Evolutionary conservation across 1,140 invertebrate species (phyloP).

Genomic region (Microplitis demolitor): DNA sequence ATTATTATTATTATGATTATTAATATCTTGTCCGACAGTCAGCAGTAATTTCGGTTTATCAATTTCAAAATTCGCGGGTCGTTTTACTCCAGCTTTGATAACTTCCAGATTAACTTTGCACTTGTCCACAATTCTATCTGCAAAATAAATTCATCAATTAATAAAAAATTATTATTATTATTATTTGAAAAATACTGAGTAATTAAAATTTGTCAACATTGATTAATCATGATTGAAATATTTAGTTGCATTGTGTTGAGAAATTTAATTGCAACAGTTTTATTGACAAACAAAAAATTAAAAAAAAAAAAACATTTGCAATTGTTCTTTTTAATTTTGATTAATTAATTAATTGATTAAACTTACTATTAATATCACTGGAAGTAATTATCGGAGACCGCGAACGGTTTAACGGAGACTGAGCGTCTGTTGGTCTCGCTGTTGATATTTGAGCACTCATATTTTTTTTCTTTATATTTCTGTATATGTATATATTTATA

Average conservation of each 20-base stretch:
- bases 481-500: background rate
- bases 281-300: background rate
- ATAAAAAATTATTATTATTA: too few relatives aligned
- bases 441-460: constrained; percentile 49
- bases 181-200: too few relatives aligned
- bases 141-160: background rate
- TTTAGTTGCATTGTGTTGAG: too few relatives aligned
- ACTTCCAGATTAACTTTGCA: background rate
- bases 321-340: background rate
- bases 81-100: background rate
- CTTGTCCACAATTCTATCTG: background rate
- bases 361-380: constrained; percentile 24
- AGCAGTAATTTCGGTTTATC: background rate
- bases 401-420: constrained; percentile 44
- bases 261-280: too few relatives aligned
- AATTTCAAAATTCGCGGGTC: too few relatives aligned
- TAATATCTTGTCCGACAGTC: background rate
- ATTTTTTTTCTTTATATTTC: constrained; percentile 25
- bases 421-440: constrained; percentile 27
- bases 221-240: too few relatives aligned
- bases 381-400: constrained; percentile 14
- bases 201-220: too few relatives aligned
- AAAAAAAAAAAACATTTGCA: background rate
- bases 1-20: constrained; percentile 1
- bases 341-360: background rate